These are phyloP conservation scores for Anastrepha obliqua DNA, from an alignment of 1,140 invertebrate genomes.

Conservation along the genomic window DNA sequence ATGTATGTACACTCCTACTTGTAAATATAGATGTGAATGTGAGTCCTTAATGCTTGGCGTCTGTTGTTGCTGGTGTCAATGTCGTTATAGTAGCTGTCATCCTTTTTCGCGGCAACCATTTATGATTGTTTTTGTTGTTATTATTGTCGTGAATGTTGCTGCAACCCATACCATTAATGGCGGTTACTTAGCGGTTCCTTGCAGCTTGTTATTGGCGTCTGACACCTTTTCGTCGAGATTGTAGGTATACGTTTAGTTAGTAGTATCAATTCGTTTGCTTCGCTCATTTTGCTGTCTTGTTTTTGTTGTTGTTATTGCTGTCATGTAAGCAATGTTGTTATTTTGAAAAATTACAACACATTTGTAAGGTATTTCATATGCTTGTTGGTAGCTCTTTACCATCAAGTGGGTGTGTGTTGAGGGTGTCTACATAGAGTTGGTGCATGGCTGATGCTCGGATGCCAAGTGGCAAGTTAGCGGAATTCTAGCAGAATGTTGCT, in stretches of 20 bases:
- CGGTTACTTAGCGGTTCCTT: constrained; percentile 24
- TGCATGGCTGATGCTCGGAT: not conserved
- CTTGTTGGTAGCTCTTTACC: not conserved
- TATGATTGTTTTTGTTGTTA: not conserved
- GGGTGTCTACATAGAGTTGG: not conserved
- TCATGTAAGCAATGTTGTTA: constrained; percentile 28
- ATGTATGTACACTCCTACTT: too few relatives aligned
- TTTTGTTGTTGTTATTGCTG: not conserved
- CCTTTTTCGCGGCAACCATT: not conserved
- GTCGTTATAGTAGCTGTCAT: constrained; percentile 32
- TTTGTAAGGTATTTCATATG: not conserved
- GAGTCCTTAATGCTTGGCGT: not conserved
- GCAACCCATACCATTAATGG: constrained; percentile 6
- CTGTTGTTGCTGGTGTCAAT: constrained; percentile 25
- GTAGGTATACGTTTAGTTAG: not conserved
- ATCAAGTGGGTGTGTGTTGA: not conserved
- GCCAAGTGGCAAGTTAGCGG: not conserved
- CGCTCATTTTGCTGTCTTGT: not conserved
- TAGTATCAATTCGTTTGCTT: not conserved
- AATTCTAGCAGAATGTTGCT: not conserved
- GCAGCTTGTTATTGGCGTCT: not conserved
- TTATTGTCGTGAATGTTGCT: not conserved
- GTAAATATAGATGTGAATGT: not conserved
- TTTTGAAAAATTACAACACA: constrained; percentile 14
- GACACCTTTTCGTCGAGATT: constrained; percentile 15